Evolutionary conservation across 2,797 vertebrate genomes (phyloP).

Genomic region (Sphenodon punctatus): DNA sequence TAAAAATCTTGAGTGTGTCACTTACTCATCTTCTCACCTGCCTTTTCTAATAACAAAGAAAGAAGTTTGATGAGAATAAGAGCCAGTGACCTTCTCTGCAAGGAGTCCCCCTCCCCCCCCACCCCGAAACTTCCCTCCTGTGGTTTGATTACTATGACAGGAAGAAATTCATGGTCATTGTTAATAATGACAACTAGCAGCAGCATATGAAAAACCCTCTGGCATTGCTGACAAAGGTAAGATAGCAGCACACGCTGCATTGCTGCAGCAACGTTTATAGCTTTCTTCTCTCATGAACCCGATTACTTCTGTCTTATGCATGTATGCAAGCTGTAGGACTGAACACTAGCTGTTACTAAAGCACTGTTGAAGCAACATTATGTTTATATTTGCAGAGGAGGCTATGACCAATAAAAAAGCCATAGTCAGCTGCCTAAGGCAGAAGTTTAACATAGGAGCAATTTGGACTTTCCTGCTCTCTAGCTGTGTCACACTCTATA

Average conservation of each 20-base stretch:
- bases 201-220: conserved; percentile 13
- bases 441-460: no score
- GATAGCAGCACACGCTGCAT: not conserved
- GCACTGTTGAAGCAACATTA: not conserved
- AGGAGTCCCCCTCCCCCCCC: no score
- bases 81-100: conserved; percentile 23
- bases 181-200: conserved; percentile 50
- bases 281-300: conserved; percentile 25
- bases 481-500: no score
- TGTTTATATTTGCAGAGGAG: no score
- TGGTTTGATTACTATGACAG: conserved; percentile 42
- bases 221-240: conserved; percentile 48
- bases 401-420: no score
- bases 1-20: not conserved
- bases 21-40: conserved; percentile 26
- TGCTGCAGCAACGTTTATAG: not conserved
- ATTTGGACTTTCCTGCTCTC: no score
- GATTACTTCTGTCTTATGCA: not conserved
- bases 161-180: conserved; percentile 25
- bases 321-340: not conserved
- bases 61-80: conserved; percentile 33
- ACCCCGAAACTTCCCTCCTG: conserved; percentile 31
- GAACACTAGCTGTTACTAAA: not conserved
- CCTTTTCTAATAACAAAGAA: conserved; percentile 36
- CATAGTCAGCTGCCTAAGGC: no score